Base-by-base conservation (phyloP, 2,888 invertebrate genomes). In the Micoletzkya japonica region DNA sequence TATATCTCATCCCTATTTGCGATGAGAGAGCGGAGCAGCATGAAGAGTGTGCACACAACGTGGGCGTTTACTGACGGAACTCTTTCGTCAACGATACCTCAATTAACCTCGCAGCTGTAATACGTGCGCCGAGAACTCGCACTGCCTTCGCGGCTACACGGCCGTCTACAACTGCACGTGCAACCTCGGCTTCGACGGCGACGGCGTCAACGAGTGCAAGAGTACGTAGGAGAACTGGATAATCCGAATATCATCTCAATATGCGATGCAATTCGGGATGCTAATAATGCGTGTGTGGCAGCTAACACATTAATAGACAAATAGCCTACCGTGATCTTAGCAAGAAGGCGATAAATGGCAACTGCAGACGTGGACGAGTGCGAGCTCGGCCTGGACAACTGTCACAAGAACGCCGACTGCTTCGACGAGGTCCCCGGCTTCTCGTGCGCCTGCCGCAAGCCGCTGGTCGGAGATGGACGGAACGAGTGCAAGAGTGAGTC, bases 301-400 rank as follows among this genome's bases (percentile, higher is more conserved):
- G n/a, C 49, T n/a, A 14, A 44, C 49, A 44, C 49, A 17, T 44
- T 44, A 44, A 17, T 44, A 17, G 14, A n/a, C n/a, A n/a, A n/a
- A n/a, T n/a, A n/a, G n/a, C n/a, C n/a, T n/a, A n/a, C n/a, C n/a
- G n/a, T n/a, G n/a, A n/a, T n/a, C n/a, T n/a, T n/a, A n/a, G n/a
- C n/a, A n/a, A n/a, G n/a, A n/a, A n/a, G n/a, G n/a, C n/a, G n/a
- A n/a, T n/a, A n/a, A n/a, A n/a, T n/a, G n/a, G n/a, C n/a, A n/a
- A n/a, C n/a, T 87, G 6, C 87, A 92, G 93, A 93, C 88, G 93
- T 95, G 87, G 91, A 95, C 89, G 95, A 95, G 89, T 95, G 95
- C 87, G 91, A 37, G 10, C 39, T 63, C n/a, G 72, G 61, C 6
- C 17, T 44, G 32, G 60, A 76, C 84, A 90, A 91, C 66, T 95